Evolutionary conservation across 2,113 vertebrate genomes (phyloP), one percentile per base, ranked within the genome.

Genomic region (Hystrix brachyura): DNA sequence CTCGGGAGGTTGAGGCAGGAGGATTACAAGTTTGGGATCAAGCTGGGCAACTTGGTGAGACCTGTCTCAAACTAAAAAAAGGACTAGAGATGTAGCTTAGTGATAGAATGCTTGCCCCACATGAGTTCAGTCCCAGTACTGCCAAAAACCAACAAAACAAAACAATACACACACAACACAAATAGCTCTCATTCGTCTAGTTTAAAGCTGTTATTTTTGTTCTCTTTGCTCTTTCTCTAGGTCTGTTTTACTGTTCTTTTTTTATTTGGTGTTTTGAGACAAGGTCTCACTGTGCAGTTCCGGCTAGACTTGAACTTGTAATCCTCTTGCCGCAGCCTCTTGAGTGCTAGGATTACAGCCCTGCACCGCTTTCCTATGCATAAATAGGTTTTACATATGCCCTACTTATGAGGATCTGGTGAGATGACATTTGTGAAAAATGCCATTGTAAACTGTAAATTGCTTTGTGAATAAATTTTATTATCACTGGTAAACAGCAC

Each of bases 391-490:
- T 90, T 53, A 43, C 17, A 48, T 85, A 9, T 84, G n/a, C 48
- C 21, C n/a, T 90, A 2, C 84, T 91, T 78, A 9, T 34, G 83
- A 93, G 79, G 18, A 64, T 91, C 21, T 17, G 87, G 7, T 74
- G 29, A 87, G 86, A 53, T 72, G 46, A 59, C 29, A 11, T 78
- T 90, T 60, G 15, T 95, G 72, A 89, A 93, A 64, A 95, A 91
- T 88, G 38, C 53, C 46, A 94, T 94, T 90, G 46, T 97, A 88
- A 85, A 80, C 69, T 43, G 7, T 87, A 69, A 78, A 82, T 74
- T 76, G 48, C 34, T 88, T 76, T 91, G 17, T 82, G 72, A 91
- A 67, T 72, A 79, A 95, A 97, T 86, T 67, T 82, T 69, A 59
- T 55, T 84, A 3, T 83, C 27, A 69, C 65, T 79, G 19, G 57